Evolutionary conservation across 1,140 invertebrate genomes (phyloP), one percentile per base, ranked within the genome.

Genomic region (Protaetia brevitarsis): DNA sequence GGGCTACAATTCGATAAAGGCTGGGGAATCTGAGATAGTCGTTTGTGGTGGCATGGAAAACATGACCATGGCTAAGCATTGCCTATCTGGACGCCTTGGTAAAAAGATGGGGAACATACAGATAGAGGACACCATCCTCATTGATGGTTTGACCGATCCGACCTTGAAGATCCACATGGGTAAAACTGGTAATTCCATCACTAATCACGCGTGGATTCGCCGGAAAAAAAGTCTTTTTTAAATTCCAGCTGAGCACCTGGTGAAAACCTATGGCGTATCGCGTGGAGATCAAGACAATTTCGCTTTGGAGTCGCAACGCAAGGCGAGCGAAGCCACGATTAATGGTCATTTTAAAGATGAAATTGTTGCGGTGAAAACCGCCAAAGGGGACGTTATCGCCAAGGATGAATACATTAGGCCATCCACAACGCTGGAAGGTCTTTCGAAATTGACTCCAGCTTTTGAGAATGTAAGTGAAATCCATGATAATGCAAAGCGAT

Each of bases 11-110:
- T 84, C 90, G 7, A 90, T 95, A 65, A 83, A 84, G 71, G 77
- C 78, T 65, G 90, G 88, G 2, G 90, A 94, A 75, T 82, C 85
- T 29, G 78, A 85, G 16, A 80, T 94, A 60, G 85, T 94, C 3
- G 83, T 95, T 37, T 88, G 88, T 73, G 93, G 92, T 30, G 94
- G 94, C 0, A 90, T 93, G 81, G 94, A 96, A 80, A 90, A 79
- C 71, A 96, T 96, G 94, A 92, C 89, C 66, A 82, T 86, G 76
- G 85, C 91, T 4, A 89, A 88, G 5, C 93, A 96, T 79, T 83
- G 83, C 23, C 79, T 87, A 56, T 78, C 86, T 67, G 69, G 94
- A 63, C 82, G 93, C 65, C 76, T 79, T 69, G 88, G 88, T 30
- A 70, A 84, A 0, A 93, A 91, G 80, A 82, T 93, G 79, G 93